Base-by-base conservation (phyloP, 2,113 vertebrate species). In the Sturnira hondurensis region DNA sequence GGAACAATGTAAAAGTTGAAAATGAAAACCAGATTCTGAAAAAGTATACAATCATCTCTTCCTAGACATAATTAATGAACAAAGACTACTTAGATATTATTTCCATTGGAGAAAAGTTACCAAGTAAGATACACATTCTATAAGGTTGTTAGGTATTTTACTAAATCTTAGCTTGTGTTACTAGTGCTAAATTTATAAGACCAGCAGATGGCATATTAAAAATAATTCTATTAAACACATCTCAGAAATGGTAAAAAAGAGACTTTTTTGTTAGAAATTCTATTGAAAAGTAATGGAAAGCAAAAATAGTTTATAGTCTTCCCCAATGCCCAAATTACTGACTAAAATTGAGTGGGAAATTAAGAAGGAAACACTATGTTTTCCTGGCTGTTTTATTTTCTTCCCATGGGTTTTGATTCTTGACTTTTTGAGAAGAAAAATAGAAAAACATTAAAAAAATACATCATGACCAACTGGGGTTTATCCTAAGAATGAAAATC, bases 141-240 rank as follows among this genome's bases (percentile, higher is more conserved):
- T 89, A 92, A 82, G 33, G 54, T 77, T 86, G 17, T 86, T 65
- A 19, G 12, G 10, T 17, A 61, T 93, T 84, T 84, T 86, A 70
- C 33, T 41, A 93, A 63, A 71, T 90, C 22, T 85, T 50, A 54
- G 65, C 70, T 43, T 92, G 36, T 87, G 8, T 78, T 93, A 71
- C 54, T 80, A 2, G 1, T 74, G 61, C 50, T 93, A 95, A 95
- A 88, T 78, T 93, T 47, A 93, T 65, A 91, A 95, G 74, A 63
- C 43, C 22, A 89, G 71, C 50, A 85, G 84, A 95, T 58, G 50
- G 61, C 13, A 93, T 86, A 63, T 89, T 93, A 74, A 11, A 82
- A 90, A 94, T 50, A 67, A 43, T 63, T 86, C 36, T 13, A 88
- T 89, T 81, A 88, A 85, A 43, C 15, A 56, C 65, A 93, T 52